phyloP scores from a whole-genome alignment of 2,797 vertebrate genomes.

The Enteromius anoplus region DNA sequence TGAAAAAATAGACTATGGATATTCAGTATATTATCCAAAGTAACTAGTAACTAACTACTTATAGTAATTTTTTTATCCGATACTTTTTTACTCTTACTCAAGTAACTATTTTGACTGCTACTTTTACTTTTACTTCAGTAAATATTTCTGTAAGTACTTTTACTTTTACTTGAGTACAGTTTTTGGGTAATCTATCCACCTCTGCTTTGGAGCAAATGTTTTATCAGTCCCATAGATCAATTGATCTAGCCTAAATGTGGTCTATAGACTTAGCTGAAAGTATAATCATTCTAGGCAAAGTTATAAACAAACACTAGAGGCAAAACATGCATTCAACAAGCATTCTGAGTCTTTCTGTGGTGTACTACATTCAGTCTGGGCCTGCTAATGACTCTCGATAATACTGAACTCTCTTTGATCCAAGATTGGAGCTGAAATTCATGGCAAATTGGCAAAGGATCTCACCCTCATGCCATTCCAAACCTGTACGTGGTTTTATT shows the following conservation, averaged over 20 bases:
- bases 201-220: neutral
- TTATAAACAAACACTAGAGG: neutral
- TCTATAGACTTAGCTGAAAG: neutral
- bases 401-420: constrained; percentile 3
- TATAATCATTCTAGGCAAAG: neutral
- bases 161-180: too few relatives aligned
- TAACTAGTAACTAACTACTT: too few relatives aligned
- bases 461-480: neutral
- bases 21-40: too few relatives aligned
- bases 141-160: too few relatives aligned
- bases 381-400: neutral
- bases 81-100: too few relatives aligned
- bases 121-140: too few relatives aligned
- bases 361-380: neutral
- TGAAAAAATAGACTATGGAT: too few relatives aligned
- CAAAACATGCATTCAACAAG: neutral
- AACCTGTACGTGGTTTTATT: neutral
- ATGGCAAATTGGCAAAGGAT: neutral
- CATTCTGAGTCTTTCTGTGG: neutral
- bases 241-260: neutral
- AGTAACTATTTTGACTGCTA: too few relatives aligned
- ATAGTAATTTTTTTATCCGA: too few relatives aligned
- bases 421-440: neutral
- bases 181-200: too few relatives aligned
- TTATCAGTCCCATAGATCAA: neutral